A percentile compares a stretch with the other conserved stretches of the same genome.
phyloP scores from a whole-genome alignment of 2,797 vertebrate genomes.

The Adrianichthys oophorus region DNA sequence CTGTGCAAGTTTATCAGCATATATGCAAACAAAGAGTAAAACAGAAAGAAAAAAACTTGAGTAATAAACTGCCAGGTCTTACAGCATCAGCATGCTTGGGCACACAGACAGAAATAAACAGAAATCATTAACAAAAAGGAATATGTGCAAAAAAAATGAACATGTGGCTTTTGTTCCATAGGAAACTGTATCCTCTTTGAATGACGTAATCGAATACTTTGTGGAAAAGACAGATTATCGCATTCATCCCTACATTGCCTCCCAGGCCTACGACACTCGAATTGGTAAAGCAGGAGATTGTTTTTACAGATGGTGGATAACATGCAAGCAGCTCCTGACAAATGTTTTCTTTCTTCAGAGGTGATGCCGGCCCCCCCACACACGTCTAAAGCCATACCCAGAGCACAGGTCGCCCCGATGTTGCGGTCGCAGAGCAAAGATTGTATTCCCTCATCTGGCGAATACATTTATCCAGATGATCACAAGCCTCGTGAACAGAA shows the following conservation, averaged over 20 bases:
- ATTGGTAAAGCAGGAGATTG: slow-evolving; percentile 53
- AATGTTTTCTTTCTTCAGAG: slow-evolving; percentile 35
- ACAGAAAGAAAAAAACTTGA: too few species aligned
- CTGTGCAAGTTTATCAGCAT: too few species aligned
- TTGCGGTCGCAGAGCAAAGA: slow-evolving; percentile 2
- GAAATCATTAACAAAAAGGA: too few species aligned
- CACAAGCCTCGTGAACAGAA: not conserved
- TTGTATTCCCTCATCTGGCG: slow-evolving; percentile 10
- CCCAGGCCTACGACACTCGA: slow-evolving; percentile 53
- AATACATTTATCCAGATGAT: slow-evolving; percentile 47
- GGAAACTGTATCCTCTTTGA: slow-evolving; percentile 57
- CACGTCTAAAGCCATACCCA: slow-evolving; percentile 16
- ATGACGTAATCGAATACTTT: slow-evolving; percentile 57
- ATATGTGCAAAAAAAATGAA: not conserved
- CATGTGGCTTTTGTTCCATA: slow-evolving; percentile 18
- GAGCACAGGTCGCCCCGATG: slow-evolving; percentile 48
- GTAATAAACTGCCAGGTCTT: too few species aligned
- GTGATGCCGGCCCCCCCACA: slow-evolving; percentile 4
- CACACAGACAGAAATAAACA: too few species aligned
- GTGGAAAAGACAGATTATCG: slow-evolving; percentile 51
- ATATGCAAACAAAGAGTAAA: too few species aligned
- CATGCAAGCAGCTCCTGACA: not conserved
- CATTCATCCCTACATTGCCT: slow-evolving; percentile 47
- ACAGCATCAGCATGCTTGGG: too few species aligned
- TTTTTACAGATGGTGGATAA: not conserved